Evolutionary conservation across 2,888 invertebrate species (phyloP), one percentile per base, ranked within the genome.

Genomic region (Penaeus monodon): DNA sequence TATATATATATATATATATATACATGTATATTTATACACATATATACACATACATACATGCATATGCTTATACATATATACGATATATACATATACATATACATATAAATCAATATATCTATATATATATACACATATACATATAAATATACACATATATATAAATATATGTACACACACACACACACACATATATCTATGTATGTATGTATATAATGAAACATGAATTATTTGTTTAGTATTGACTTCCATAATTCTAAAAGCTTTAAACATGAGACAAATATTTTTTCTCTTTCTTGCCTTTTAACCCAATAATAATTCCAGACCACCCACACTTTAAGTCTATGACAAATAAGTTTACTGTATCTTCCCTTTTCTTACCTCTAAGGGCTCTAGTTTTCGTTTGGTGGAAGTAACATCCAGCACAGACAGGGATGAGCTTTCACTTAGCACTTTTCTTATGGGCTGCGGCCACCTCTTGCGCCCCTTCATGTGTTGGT

Each of bases 101-200:
- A 70, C 1, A 70, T 78, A 78, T 78, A 78, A 38, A 78, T 78
- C 33, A 7, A 78, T 78, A 78, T 78, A 78, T 78, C 33, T 78
- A 78, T 78, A 78, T 78, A 78, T 78, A 78, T 78, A 78, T 78
- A 78, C 38, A 78, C 38, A 78, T 78, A 78, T 78, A 78, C 38
- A 78, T 78, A 78, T 78, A 78, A 38, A 78, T 78, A 77, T 78
- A 78, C 38, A 78, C 38, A 78, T 78, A 78, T 78, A 78, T 78
- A 78, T 78, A 78, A 38, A 38, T 78, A 78, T 57, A n/a, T 78
- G 38, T 78, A 57, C 1, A 57, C 38, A 78, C 22, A 33, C 3
- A 33, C 2, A 33, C 3, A 33, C 2, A 33, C 2, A 24, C 1
- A 38, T 76, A 79, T 7, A 74, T 27, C 2, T 2, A 74, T 74